Percentiles rank a stretch among this genome's conserved stretches.
Evolutionary conservation across 92 coral and sea anemone genomes (phyloP).

Genomic region (Zoanthus gigantus): DNA sequence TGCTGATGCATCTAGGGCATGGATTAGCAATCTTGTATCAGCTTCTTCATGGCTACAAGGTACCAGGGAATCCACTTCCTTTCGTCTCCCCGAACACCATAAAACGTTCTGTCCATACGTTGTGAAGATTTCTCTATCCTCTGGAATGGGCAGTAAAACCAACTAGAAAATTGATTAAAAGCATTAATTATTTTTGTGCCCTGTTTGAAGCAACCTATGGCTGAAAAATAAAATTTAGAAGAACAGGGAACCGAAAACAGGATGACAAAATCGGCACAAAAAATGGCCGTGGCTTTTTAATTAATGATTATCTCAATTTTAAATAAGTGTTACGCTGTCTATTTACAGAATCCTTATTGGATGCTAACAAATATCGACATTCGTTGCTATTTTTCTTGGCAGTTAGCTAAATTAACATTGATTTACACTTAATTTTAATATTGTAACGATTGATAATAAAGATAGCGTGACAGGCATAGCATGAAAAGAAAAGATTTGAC

Average conservation of each 20-base stretch:
- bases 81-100: not conserved
- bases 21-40: no score
- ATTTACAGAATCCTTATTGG: not conserved
- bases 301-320: not conserved
- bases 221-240: conserved; percentile 3
- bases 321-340: conserved; percentile 1
- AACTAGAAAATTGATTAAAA: not conserved
- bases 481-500: not conserved
- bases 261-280: no score
- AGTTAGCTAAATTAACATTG: no score
- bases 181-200: not conserved
- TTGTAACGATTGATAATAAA: not conserved
- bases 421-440: conserved; percentile 3
- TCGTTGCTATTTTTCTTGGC: no score
- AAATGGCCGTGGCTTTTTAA: no score
- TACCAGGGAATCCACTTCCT: conserved; percentile 8
- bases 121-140: conserved; percentile 52
- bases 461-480: not conserved
- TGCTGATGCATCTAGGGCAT: no score
- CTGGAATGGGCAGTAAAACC: conserved; percentile 15
- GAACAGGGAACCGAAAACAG: not conserved
- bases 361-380: no score
- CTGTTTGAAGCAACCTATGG: not conserved
- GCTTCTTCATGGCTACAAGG: not conserved
- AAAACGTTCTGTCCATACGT: conserved; percentile 52